Conservation (phyloP, 2,113 vertebrate genomes). For the Vulpes vulpes region DNA sequence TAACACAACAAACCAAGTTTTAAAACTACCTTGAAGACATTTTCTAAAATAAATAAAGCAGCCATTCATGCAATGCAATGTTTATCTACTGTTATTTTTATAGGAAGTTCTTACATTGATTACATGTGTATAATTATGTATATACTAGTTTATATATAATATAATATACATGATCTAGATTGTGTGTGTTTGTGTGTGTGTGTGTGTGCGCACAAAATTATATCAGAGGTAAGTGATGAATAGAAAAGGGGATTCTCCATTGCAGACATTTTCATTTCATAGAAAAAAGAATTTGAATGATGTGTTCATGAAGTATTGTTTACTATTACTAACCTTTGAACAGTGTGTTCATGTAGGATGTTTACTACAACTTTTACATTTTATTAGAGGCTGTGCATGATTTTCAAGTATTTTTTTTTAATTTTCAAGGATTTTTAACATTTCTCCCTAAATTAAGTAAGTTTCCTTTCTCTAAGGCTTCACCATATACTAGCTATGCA, state of each 20-base stretch:
- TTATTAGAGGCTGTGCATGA: neutral
- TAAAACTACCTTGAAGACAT: slow-evolving; percentile 19
- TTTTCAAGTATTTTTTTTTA: neutral
- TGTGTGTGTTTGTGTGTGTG: neutral
- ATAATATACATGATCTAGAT: neutral
- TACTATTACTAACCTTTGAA: neutral
- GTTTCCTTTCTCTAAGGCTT: neutral
- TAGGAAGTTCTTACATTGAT: neutral
- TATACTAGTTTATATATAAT: neutral
- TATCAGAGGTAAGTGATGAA: neutral
- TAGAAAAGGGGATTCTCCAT: neutral
- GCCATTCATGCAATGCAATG: neutral
- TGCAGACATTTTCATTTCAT: slow-evolving; percentile 43
- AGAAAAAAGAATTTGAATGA: neutral
- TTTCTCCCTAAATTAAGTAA: neutral
- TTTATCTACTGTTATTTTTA: slow-evolving; percentile 51
- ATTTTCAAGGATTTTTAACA: neutral
- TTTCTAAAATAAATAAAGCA: slow-evolving; percentile 43
- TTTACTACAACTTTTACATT: neutral
- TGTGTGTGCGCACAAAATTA: neutral
- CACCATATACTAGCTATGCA: neutral
- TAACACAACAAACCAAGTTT: slow-evolving; percentile 36
- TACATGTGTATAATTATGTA: neutral
- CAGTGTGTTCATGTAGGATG: neutral
- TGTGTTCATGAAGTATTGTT: neutral